A percentile compares a stretch with the other conserved stretches of the same genome.
Evolutionary conservation across 64 coral and sea anemone genomes (phyloP).

Genomic region (Montipora foliosa): DNA sequence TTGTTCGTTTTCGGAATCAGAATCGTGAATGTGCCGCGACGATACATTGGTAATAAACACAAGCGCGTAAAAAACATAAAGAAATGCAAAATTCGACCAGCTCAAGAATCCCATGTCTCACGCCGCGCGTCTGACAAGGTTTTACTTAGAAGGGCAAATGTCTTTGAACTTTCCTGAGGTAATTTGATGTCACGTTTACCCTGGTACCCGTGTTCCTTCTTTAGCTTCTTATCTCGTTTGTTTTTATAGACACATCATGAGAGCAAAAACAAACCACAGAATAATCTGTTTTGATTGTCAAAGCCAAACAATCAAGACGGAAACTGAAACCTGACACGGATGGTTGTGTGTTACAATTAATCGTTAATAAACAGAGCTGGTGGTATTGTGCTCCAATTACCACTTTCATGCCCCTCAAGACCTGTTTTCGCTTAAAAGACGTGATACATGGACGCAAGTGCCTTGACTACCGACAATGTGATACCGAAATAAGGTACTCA

Average conservation of each 20-base stretch:
- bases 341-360: background rate
- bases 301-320: background rate
- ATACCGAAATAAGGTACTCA: background rate
- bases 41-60: background rate
- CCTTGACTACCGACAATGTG: background rate
- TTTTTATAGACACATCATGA: slow-evolving; percentile 1
- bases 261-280: background rate
- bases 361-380: background rate
- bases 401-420: background rate
- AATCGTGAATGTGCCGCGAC: slow-evolving; percentile 21
- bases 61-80: background rate
- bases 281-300: background rate
- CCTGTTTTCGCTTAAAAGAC: background rate
- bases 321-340: background rate
- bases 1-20: background rate
- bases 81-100: background rate
- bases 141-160: background rate
- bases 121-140: background rate
- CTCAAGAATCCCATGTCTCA: background rate
- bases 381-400: background rate
- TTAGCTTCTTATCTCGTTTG: slow-evolving; percentile 50
- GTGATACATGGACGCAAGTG: background rate
- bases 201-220: slow-evolving; percentile 42
- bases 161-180: slow-evolving; percentile 38
- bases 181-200: slow-evolving; percentile 47